phyloP scores from a whole-genome alignment of 2,797 vertebrate genomes.

The Alcedo quadribrachys region DNA sequence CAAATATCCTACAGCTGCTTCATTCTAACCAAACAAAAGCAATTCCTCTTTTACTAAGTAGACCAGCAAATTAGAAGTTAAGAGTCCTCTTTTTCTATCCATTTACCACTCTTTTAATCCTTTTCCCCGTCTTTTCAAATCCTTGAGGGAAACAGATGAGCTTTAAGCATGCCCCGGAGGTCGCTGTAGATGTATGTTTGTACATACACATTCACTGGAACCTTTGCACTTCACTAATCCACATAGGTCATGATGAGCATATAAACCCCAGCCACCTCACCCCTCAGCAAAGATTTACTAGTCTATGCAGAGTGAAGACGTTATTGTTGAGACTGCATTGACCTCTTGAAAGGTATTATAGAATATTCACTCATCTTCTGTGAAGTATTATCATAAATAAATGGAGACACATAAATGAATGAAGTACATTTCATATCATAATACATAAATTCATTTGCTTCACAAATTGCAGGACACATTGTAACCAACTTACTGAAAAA shows the following conservation, averaged over 20 bases:
- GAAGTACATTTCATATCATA: conserved; percentile 25
- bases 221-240: conserved; percentile 71
- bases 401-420: conserved; percentile 7
- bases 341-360: conserved; percentile 56
- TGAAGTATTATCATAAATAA: conserved; percentile 63
- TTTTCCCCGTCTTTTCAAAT: conserved; percentile 39
- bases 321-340: conserved; percentile 64
- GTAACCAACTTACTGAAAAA: conserved; percentile 18
- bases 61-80: conserved; percentile 28
- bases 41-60: background rate
- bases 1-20: background rate
- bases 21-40: background rate
- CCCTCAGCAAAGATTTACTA: conserved; percentile 64
- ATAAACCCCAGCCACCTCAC: conserved; percentile 49
- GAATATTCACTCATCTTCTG: conserved; percentile 53
- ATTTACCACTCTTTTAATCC: conserved; percentile 9
- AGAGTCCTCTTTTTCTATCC: background rate
- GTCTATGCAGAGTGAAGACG: conserved; percentile 54
- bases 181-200: conserved; percentile 24
- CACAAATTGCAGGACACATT: background rate
- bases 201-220: conserved; percentile 46
- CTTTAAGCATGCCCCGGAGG: conserved; percentile 32
- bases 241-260: conserved; percentile 61
- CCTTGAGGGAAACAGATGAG: conserved; percentile 55
- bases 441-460: background rate